Evolutionary conservation across 2,797 vertebrate species (phyloP).

Genomic region (Pseudomugil tenellus): DNA sequence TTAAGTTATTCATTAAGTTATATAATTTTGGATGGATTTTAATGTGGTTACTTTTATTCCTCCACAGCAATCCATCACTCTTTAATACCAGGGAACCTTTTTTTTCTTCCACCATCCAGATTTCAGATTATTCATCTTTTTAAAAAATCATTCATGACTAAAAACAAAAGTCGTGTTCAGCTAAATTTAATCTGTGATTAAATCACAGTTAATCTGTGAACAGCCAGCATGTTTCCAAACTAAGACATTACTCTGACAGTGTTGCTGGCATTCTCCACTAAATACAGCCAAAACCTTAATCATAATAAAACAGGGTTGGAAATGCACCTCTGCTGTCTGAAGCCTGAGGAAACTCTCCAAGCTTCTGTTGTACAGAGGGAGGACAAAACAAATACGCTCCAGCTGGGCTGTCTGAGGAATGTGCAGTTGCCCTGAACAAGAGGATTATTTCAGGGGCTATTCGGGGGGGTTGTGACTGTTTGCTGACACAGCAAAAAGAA

Average conservation of each 20-base stretch:
- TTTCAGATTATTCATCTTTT: no score
- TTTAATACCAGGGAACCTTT: no score
- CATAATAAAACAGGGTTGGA: not conserved
- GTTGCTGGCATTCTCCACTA: not conserved
- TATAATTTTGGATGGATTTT: not conserved
- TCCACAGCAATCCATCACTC: no score
- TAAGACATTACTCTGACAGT: not conserved
- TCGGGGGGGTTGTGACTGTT: constrained; percentile 11
- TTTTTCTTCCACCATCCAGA: not conserved
- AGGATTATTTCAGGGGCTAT: constrained; percentile 40
- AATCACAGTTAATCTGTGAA: no score
- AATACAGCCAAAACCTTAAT: not conserved
- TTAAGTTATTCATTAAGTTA: not conserved
- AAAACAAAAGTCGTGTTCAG: no score
- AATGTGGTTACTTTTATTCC: not conserved
- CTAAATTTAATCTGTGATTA: no score
- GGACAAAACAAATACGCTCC: not conserved
- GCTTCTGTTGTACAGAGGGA: not conserved
- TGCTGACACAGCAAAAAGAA: constrained; percentile 47
- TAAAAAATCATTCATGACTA: no score
- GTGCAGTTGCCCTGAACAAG: constrained; percentile 46
- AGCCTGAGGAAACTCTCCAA: not conserved
- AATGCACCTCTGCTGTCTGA: not conserved
- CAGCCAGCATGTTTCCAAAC: not conserved
- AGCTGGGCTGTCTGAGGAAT: not conserved